Evolutionary conservation across 2,888 invertebrate species (phyloP).

Genomic region (Thelaira solivaga): DNA sequence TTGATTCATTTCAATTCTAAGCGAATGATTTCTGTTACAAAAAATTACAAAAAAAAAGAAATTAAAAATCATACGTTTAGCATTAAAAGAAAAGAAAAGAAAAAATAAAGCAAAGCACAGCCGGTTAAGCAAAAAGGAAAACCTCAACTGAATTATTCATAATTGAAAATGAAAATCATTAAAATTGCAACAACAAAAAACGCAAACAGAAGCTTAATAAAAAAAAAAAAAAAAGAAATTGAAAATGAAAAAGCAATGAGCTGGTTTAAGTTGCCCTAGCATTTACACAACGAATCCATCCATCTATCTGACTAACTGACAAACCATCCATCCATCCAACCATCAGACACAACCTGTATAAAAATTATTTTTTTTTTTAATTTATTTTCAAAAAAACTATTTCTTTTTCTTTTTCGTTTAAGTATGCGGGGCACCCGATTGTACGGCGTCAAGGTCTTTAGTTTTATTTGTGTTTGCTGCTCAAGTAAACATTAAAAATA

Average conservation of each 20-base stretch:
- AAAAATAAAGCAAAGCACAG: slow-evolving; percentile 13
- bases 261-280: no score
- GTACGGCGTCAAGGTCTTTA: slow-evolving; percentile 32
- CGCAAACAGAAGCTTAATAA: neutral
- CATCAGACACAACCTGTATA: slow-evolving; percentile 21
- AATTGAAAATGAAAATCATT: slow-evolving; percentile 61
- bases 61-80: neutral
- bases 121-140: slow-evolving; percentile 25
- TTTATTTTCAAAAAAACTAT: slow-evolving; percentile 9
- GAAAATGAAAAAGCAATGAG: slow-evolving; percentile 9
- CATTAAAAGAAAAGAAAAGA: slow-evolving; percentile 10
- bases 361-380: no score
- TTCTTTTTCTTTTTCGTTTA: slow-evolving; percentile 1
- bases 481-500: neutral
- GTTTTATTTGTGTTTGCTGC: neutral
- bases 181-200: slow-evolving; percentile 32
- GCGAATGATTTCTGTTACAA: slow-evolving; percentile 40
- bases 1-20: slow-evolving; percentile 40
- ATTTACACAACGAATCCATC: neutral
- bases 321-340: neutral
- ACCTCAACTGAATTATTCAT: slow-evolving; percentile 65
- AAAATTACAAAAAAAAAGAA: slow-evolving; percentile 5
- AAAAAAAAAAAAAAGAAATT: slow-evolving; percentile 20
- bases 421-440: slow-evolving; percentile 23
- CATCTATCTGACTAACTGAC: neutral